Evolutionary conservation across 1,140 invertebrate genomes (phyloP), one percentile per base, ranked within the genome.

Genomic region (Palaemon carinicauda): DNA sequence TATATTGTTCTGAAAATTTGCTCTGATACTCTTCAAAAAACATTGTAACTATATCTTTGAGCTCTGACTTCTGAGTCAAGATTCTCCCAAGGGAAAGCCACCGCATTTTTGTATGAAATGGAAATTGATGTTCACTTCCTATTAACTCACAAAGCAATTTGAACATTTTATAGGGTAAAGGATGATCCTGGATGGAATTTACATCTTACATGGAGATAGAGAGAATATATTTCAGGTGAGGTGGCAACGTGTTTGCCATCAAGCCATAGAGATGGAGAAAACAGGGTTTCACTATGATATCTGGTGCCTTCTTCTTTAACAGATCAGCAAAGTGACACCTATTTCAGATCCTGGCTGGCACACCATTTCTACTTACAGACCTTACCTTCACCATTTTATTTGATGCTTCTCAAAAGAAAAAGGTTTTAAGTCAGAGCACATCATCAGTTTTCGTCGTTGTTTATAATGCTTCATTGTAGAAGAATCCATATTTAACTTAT

Each of bases 221-320:
- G n/a, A 78, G 9, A 78, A 78, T 29, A 24, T 78, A n/a, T 78
- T 78, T 78, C n/a, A 78, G 75, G 9, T 78, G 75, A 78, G 75
- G 75, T 24, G 75, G 75, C 75, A 78, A 29, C 21, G 75, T 78
- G n/a, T 78, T 78, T 78, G 75, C 75, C 24, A 21, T 29, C 75
- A 78, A 78, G 33, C n/a, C 60, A 69, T 69, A 27, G 60, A 19
- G n/a, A 69, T 69, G 60, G 60, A 69, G 60, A 69, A 69, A 19
- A 69, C 60, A 69, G 60, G n/a, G 60, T 7, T 69, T 69, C 9
- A 69, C n/a, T 10, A n/a, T 69, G 60, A 69, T 9, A 69, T 69
- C 60, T 69, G 60, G 60, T 69, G 9, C 60, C n/a, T 12, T 69
- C 9, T 69, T 27, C n/a, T 69, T 69, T 69, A 69, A 9, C n/a